These are phyloP conservation scores for Pseudanteris insignis DNA, from an alignment of 2,888 invertebrate species.

Conservation along the genomic window DNA sequence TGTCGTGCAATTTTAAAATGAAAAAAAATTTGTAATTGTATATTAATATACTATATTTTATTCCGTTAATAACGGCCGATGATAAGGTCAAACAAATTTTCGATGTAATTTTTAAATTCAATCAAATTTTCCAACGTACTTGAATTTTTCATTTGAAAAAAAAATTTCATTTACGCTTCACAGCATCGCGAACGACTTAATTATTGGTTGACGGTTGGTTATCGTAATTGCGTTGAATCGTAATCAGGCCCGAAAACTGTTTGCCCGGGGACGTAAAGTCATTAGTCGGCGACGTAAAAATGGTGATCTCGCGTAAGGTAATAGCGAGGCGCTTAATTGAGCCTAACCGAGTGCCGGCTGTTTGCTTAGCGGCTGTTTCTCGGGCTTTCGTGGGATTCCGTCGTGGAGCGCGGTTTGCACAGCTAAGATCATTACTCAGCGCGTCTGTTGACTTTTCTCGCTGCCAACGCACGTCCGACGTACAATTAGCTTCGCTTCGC, in stretches of 20 bases:
- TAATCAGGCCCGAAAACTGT: constrained; percentile 6
- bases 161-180: too few relatives aligned
- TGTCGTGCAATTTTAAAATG: too few relatives aligned
- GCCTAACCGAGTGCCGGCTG: constrained; percentile 30
- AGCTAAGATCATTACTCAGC: constrained; percentile 53
- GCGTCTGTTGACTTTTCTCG: constrained; percentile 51
- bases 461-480: constrained; percentile 49
- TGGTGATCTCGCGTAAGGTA: constrained; percentile 37
- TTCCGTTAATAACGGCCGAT: too few relatives aligned
- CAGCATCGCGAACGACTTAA: too few relatives aligned
- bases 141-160: too few relatives aligned
- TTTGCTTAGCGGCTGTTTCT: constrained; percentile 45
- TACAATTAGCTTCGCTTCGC: constrained; percentile 52
- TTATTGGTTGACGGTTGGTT: too few relatives aligned
- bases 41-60: too few relatives aligned
- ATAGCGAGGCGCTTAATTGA: constrained; percentile 39
- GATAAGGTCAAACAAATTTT: too few relatives aligned
- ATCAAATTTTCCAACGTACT: too few relatives aligned
- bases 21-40: too few relatives aligned
- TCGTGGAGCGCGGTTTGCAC: constrained; percentile 47
- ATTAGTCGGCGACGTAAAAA: constrained; percentile 32
- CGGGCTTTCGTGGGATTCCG: constrained; percentile 42
- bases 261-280: constrained; percentile 20
- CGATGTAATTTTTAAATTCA: too few relatives aligned
- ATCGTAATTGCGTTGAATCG: too few relatives aligned